Evolutionary conservation across 2,113 vertebrate species (phyloP).

Genomic region (Ptilonorhynchus violaceus): DNA sequence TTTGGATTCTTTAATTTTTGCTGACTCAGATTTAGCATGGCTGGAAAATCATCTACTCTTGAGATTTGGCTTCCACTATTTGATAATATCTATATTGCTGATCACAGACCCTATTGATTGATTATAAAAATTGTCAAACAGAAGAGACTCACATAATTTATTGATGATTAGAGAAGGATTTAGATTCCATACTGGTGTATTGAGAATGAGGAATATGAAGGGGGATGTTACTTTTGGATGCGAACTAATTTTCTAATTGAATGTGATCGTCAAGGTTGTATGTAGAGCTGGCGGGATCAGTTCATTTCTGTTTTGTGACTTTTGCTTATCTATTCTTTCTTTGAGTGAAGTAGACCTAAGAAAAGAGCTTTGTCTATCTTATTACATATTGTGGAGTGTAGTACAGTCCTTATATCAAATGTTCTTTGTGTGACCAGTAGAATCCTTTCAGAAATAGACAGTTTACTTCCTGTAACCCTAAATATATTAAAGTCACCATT

Average conservation of each 20-base stretch:
- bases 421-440: neutral
- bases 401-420: neutral
- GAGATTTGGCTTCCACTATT: neutral
- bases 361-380: neutral
- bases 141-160: neutral
- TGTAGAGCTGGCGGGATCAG: neutral
- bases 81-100: neutral
- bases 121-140: neutral
- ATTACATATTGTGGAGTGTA: neutral
- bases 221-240: neutral
- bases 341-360: neutral
- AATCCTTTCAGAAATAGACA: neutral
- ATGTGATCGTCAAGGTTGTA: neutral
- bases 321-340: neutral
- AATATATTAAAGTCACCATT: neutral
- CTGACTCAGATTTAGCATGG: neutral
- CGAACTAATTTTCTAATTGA: neutral
- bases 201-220: neutral
- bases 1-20: neutral
- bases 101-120: accelerated
- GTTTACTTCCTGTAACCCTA: neutral
- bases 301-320: neutral
- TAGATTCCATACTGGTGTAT: neutral
- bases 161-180: neutral
- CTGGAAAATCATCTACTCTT: neutral